Percentiles rank a stretch among this genome's conserved stretches.
Evolutionary conservation across 2,113 vertebrate genomes (phyloP).

Genomic region (Poicephalus meyeri): DNA sequence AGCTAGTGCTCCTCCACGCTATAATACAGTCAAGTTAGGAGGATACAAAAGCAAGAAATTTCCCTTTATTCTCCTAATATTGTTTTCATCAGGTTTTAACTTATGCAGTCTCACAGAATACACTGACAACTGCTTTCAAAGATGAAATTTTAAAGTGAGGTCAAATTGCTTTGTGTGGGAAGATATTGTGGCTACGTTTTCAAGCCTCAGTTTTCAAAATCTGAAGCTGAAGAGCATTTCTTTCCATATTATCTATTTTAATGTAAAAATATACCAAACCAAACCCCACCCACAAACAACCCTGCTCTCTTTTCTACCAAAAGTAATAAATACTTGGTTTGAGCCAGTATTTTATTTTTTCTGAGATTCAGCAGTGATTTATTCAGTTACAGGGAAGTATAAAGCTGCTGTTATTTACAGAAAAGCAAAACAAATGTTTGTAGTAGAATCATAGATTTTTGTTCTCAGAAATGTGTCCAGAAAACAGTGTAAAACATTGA

Average conservation of each 20-base stretch:
- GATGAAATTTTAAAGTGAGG: not conserved
- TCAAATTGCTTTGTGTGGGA: not conserved
- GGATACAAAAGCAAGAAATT: not conserved
- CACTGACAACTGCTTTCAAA: constrained; percentile 1
- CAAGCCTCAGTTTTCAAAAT: not conserved
- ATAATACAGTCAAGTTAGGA: not conserved
- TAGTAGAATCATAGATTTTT: not conserved
- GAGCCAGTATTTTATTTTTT: not conserved
- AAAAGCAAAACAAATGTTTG: constrained; percentile 16
- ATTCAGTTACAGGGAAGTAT: not conserved
- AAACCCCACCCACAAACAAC: accelerated
- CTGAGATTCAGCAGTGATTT: not conserved
- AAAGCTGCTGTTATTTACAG: not conserved
- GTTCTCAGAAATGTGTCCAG: not conserved
- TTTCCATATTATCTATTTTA: not conserved
- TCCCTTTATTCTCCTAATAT: constrained; percentile 3
- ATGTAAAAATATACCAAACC: not conserved
- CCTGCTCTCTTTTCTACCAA: not conserved
- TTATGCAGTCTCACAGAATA: not conserved
- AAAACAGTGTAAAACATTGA: not conserved
- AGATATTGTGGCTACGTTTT: not conserved
- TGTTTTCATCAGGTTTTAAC: constrained; percentile 42
- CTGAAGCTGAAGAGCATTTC: not conserved
- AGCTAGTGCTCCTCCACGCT: not conserved
- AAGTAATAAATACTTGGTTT: not conserved